Evolutionary conservation across 2,888 invertebrate species (phyloP), one percentile per base, ranked within the genome.

Genomic region (Epinotia nisella): DNA sequence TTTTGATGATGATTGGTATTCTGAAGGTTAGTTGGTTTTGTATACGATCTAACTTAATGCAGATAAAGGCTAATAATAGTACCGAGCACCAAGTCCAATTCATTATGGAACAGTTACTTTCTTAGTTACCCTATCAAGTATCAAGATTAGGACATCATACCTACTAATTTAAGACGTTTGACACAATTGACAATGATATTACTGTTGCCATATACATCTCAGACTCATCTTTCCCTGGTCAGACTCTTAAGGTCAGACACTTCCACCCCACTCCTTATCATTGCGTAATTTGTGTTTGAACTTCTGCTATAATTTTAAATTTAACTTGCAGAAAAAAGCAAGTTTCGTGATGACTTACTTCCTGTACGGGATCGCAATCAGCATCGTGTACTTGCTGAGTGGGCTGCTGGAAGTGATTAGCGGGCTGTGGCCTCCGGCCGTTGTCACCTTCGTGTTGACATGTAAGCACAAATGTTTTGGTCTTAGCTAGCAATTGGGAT

Each of bases 311-410:
- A n/a, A 15, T 3, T 39, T 39, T 17, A 41, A 5, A 49, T 61
- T 41, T 41, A 21, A 7, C 0, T 61, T 61, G 39, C 62, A 62
- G 62, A 49, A 62, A 17, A 49, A 19, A 49, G 62, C n/a, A 3
- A 62, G n/a, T 49, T 62, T 49, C 49, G 62, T 62, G 62, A 62
- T 62, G 62, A 29, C 49, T 0, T 62, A 62, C 49, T 62, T 62
- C 49, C 62, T 62, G 15, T 62, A n/a, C 29, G 62, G 62, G 2
- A 51, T 62, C 9, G 49, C 29, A 13, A 49, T 62, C 5, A 62
- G 62, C 49, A 62, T 62, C 49, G 24, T 62, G n/a, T 49, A 29
- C 49, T 17, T 62, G 29, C 29, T 62, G 62, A 49, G 24, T 7
- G 62, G 24, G 41, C 11, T 62, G n/a, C 49, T 62, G 29, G 24